phyloP scores from a whole-genome alignment of 2,888 invertebrate genomes.

The Orthonychiurus folsomi region DNA sequence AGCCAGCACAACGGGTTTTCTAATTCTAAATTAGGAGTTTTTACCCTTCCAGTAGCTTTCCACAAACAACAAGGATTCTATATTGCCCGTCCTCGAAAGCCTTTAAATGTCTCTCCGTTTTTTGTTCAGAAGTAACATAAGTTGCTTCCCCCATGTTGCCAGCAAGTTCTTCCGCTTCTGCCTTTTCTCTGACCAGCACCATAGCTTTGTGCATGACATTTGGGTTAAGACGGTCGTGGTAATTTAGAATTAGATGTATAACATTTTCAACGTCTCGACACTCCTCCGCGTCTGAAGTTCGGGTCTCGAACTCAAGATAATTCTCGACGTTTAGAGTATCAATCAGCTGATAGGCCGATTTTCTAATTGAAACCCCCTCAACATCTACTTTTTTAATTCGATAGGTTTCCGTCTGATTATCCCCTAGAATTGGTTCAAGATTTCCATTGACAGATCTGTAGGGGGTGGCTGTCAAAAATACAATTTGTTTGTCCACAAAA shows the following conservation, averaged over 20 bases:
- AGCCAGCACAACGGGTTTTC: too few species aligned
- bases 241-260: background rate
- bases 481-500: slow-evolving; percentile 12
- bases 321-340: background rate
- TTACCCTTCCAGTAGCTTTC: slow-evolving; percentile 11
- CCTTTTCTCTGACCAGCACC: slow-evolving; percentile 1
- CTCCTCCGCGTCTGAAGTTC: background rate
- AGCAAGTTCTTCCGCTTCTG: background rate
- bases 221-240: background rate
- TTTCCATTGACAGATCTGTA: background rate
- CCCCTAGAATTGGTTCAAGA: background rate
- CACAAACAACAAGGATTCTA: slow-evolving; percentile 10
- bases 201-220: slow-evolving; percentile 10
- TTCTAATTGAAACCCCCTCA: background rate
- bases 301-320: background rate
- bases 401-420: background rate
- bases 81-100: background rate
- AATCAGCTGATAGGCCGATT: background rate
- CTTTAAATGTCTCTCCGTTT: background rate
- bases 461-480: slow-evolving; percentile 22
- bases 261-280: background rate
- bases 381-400: background rate
- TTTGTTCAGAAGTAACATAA: background rate
- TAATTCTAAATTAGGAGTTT: too few species aligned
- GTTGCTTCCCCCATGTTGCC: background rate